These are phyloP conservation scores for Onychomys leucogaster DNA, from an alignment of 2,797 vertebrate genomes.

Conservation along the genomic window DNA sequence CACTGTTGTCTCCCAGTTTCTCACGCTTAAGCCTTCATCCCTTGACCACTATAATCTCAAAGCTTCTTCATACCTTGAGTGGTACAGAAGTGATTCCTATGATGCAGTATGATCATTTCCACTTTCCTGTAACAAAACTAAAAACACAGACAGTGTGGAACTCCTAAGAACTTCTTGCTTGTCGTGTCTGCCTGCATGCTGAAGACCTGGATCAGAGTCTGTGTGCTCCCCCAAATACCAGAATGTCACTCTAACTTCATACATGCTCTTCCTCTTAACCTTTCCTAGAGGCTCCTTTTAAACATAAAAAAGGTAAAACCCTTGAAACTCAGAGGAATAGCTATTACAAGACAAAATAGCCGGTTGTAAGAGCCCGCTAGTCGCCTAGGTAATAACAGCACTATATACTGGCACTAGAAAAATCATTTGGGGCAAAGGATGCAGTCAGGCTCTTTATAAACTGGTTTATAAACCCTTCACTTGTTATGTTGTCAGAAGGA, in stretches of 20 bases:
- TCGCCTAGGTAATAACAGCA: conserved; percentile 15
- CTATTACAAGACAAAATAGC: conserved; percentile 15
- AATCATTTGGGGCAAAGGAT: conserved; percentile 39
- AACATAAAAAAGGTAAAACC: neutral
- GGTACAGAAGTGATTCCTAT: neutral
- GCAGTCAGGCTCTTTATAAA: conserved; percentile 54
- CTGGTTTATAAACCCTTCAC: conserved; percentile 69
- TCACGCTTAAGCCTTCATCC: neutral
- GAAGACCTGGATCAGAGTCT: neutral
- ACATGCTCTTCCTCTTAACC: neutral
- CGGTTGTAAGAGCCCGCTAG: neutral
- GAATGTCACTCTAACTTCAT: neutral
- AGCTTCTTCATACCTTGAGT: neutral
- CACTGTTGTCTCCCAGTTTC: neutral
- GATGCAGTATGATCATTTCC: neutral
- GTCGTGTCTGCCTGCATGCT: neutral
- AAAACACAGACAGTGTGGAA: neutral
- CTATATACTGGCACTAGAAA: conserved; percentile 38
- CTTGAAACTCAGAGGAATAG: neutral
- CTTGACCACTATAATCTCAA: neutral
- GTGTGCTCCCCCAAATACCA: neutral
- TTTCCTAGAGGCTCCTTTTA: conserved; percentile 33
- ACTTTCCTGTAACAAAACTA: neutral
- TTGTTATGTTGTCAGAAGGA: neutral
- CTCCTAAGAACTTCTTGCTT: neutral